Evolutionary conservation across 37 sponge, comb jelly and placozoan species (phyloP), one percentile per base, ranked within the genome.

Genomic region (Beroe forskalii): DNA sequence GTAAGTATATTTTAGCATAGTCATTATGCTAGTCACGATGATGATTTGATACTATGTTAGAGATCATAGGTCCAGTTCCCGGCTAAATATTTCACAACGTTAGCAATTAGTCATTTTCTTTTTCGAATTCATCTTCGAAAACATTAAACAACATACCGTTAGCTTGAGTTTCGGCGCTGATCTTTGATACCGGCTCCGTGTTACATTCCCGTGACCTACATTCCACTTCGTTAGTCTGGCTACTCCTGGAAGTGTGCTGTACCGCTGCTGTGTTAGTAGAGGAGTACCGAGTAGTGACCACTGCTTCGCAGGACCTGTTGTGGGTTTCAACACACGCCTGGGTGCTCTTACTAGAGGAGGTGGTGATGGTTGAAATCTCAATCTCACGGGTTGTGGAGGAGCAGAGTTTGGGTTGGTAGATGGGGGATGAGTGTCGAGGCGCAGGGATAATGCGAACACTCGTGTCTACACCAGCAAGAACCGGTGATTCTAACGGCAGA

Each of bases 371-470:
- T 1, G 72, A 32, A 9, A 69, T 1, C 8, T 14, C 72, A 36
- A 35, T 17, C 2, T 69, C 72, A 4, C 72, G 36, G 35, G 72
- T 69, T 14, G 72, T 69, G 35, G 72, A 69, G 38, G 72, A 69
- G 32, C 72, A 69, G 3, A 35, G 38, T 33, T 36, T 69, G 35
- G 72, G 72, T 33, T 12, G 55, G 55, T 48, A 48, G 55, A 48
- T 48, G 55, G 55, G 55, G 12, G 55, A 48, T 12, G 55, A 48
- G 55, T 48, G 55, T 12, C 55, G 6, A 17, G 55, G 55, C 55
- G 6, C 55, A 48, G 55, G 12, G 12, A n/a, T n/a, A n/a, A 6
- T 48, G 12, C 12, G 55, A 17, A 48, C 12, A 12, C 12, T 48
- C 55, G 55, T 12, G 12, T 48, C 55, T 48, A 48, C 55, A 48